phyloP scores from a whole-genome alignment of 2,113 vertebrate species.

The Semicossyphus pulcher region DNA sequence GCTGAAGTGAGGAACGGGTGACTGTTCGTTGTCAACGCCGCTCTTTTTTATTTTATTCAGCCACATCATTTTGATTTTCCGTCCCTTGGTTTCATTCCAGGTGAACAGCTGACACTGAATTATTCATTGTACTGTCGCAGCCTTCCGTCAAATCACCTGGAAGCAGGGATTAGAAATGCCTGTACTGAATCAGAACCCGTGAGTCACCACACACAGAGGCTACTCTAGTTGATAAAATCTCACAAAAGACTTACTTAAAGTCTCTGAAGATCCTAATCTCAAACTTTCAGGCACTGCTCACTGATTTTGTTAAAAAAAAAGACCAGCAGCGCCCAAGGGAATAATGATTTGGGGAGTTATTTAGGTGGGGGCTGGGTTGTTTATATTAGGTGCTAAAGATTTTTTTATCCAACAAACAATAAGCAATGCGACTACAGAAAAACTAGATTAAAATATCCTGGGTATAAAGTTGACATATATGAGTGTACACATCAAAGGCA shows the following conservation, averaged over 20 bases:
- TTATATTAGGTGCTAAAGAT: too few relatives aligned
- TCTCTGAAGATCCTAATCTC: slow-evolving; percentile 15
- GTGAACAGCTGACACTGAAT: slow-evolving; percentile 64
- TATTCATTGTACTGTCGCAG: slow-evolving; percentile 56
- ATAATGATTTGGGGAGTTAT: too few relatives aligned
- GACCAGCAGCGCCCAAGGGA: too few relatives aligned
- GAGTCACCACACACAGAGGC: slow-evolving; percentile 30
- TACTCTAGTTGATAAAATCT: background rate
- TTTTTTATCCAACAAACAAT: too few relatives aligned
- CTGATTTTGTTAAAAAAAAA: background rate
- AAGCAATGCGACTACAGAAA: too few relatives aligned
- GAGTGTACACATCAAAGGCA: too few relatives aligned
- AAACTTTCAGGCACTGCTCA: background rate
- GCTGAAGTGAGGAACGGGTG: background rate
- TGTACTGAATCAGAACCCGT: slow-evolving; percentile 37
- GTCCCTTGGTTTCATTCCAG: slow-evolving; percentile 45
- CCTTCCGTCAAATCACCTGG: slow-evolving; percentile 57
- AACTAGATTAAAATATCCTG: too few relatives aligned
- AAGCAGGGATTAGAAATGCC: slow-evolving; percentile 47
- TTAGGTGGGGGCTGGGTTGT: too few relatives aligned
- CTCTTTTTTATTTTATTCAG: slow-evolving; percentile 46
- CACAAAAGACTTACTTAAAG: slow-evolving; percentile 11
- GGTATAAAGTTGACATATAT: too few relatives aligned
- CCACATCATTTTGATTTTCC: slow-evolving; percentile 46
- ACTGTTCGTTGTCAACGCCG: slow-evolving; percentile 20